Percentiles rank a stretch among this genome's conserved stretches.
phyloP scores from a whole-genome alignment of 2,797 vertebrate genomes.

The Loriculus beryllinus region DNA sequence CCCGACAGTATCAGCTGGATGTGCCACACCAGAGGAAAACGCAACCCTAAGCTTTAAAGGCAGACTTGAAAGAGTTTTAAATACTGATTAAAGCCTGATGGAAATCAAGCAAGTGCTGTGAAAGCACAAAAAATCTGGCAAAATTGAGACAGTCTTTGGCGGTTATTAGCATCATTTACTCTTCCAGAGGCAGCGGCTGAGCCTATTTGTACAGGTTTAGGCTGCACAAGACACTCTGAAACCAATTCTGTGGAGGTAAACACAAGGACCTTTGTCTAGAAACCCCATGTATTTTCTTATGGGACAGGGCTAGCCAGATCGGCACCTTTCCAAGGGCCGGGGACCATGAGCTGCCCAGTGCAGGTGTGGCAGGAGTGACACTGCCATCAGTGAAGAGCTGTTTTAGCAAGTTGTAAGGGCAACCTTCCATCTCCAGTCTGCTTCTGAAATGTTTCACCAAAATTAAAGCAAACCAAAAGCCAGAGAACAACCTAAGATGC shows the following conservation, averaged over 20 bases:
- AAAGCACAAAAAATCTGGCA: background rate
- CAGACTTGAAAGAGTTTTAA: background rate
- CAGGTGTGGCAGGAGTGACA: background rate
- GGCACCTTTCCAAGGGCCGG: background rate
- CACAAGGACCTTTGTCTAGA: background rate
- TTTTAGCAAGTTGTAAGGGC: background rate
- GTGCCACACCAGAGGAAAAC: background rate
- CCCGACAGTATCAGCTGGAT: background rate
- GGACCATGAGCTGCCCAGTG: accelerated
- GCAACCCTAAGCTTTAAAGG: background rate
- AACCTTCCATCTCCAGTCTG: background rate
- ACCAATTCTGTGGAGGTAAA: background rate
- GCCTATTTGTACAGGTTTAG: background rate
- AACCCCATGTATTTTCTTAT: accelerated
- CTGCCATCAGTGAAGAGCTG: background rate
- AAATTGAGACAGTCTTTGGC: background rate
- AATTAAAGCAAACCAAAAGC: conserved; percentile 30
- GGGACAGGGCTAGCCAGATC: background rate
- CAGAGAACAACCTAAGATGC: background rate
- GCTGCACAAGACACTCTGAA: background rate
- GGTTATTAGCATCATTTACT: background rate
- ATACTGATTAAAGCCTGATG: background rate
- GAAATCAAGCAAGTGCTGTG: background rate
- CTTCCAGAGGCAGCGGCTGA: background rate
- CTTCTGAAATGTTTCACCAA: background rate